These are phyloP conservation scores for Chaetodon auriga DNA, from an alignment of 2,113 vertebrate species.

Conservation along the genomic window DNA sequence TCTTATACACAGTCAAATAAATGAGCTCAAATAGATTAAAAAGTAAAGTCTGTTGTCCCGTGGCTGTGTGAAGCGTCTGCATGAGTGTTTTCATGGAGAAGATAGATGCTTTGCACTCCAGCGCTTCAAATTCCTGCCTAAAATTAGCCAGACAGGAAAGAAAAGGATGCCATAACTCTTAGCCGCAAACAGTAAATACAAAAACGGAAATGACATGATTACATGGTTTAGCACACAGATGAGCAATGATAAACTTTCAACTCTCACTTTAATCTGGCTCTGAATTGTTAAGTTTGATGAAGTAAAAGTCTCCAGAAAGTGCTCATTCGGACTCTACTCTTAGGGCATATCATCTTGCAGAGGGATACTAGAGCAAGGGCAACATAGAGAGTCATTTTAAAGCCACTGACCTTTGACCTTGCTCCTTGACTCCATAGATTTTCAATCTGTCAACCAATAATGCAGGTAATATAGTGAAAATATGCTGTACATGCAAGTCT, in stretches of 20 bases:
- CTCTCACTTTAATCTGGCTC: conserved; percentile 22
- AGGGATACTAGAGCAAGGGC: background rate
- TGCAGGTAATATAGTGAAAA: conserved; percentile 18
- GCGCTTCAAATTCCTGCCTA: conserved; percentile 75
- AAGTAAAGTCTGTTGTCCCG: conserved; percentile 21
- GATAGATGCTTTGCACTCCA: conserved; percentile 63
- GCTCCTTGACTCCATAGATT: conserved; percentile 43
- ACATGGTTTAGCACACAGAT: conserved; percentile 42
- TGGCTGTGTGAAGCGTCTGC: conserved; percentile 14
- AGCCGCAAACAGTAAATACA: conserved; percentile 62
- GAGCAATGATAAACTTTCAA: conserved; percentile 34
- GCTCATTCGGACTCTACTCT: conserved; percentile 23
- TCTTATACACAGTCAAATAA: conserved; percentile 9
- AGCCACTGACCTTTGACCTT: conserved; percentile 51
- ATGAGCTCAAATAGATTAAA: background rate
- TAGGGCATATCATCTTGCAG: conserved; percentile 27
- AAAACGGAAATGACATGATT: conserved; percentile 62
- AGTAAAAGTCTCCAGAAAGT: conserved; percentile 15
- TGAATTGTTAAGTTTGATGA: conserved; percentile 11
- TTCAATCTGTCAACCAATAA: conserved; percentile 31
- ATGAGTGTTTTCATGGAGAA: conserved; percentile 34
- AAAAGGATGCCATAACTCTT: conserved; percentile 62
- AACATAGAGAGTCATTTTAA: conserved; percentile 52
- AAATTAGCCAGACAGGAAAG: conserved; percentile 76
- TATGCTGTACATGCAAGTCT: background rate